Evolutionary conservation across 2,113 vertebrate species (phyloP).

Genomic region (Strigops habroptila): DNA sequence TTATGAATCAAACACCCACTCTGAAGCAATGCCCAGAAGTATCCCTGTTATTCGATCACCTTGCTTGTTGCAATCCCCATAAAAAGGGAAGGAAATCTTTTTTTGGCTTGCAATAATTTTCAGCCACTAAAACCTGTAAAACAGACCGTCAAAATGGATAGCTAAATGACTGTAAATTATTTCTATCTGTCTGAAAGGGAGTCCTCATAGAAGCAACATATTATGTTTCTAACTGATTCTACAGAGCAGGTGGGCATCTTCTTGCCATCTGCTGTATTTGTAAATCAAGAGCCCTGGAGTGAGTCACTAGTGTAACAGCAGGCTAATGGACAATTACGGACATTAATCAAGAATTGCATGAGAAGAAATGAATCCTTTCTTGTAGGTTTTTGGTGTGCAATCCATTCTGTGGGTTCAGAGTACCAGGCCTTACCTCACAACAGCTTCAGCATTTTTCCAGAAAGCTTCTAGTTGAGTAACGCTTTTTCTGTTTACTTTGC

Average conservation of each 20-base stretch:
- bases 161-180: neutral
- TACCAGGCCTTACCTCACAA: neutral
- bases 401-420: neutral
- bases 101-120: neutral
- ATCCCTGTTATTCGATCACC: neutral
- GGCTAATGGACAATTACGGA: neutral
- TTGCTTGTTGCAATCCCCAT: neutral
- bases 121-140: neutral
- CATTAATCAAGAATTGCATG: conserved; percentile 1
- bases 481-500: conserved; percentile 2
- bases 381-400: neutral
- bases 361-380: neutral
- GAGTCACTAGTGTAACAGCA: neutral
- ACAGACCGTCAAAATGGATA: neutral
- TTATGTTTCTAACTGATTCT: neutral
- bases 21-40: neutral
- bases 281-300: conserved; percentile 24
- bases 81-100: neutral
- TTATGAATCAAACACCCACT: neutral
- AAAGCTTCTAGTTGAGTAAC: neutral
- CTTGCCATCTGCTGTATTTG: conserved; percentile 43
- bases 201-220: neutral
- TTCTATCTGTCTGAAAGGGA: neutral
- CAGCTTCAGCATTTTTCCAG: neutral
- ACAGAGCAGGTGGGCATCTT: neutral